Evolutionary conservation across 2,888 invertebrate genomes (phyloP).

Genomic region (Cinara cedri): DNA sequence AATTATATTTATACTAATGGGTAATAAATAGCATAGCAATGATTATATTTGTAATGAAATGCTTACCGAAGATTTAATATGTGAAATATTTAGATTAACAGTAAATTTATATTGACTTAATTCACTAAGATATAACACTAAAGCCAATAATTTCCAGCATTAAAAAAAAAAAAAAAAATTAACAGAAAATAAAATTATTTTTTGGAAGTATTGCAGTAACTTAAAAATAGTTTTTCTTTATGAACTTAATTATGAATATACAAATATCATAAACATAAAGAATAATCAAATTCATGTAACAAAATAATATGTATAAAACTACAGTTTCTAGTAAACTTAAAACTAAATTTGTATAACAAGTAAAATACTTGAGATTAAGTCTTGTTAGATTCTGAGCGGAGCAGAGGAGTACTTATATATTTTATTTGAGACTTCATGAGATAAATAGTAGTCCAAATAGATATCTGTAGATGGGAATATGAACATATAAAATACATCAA

Average conservation of each 20-base stretch:
- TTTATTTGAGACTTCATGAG: no score
- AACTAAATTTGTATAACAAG: no score
- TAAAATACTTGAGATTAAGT: no score
- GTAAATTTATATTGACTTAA: background rate
- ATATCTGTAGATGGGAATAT: background rate
- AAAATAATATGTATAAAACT: no score
- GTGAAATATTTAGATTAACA: background rate
- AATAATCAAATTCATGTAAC: no score
- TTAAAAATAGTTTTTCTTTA: background rate
- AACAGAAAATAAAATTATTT: slow-evolving; percentile 12
- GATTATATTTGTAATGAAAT: slow-evolving; percentile 21
- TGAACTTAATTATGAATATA: background rate
- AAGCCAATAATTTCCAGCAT: slow-evolving; percentile 8
- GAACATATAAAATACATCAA: background rate
- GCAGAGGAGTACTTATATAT: no score
- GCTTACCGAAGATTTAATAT: slow-evolving; percentile 15
- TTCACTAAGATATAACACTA: background rate
- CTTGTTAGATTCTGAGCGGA: no score
- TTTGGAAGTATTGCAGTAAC: background rate
- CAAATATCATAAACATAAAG: no score
- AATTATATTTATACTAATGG: slow-evolving; percentile 22
- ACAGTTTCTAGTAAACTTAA: no score
- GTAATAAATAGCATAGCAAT: slow-evolving; percentile 11
- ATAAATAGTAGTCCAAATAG: background rate
- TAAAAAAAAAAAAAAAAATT: slow-evolving; percentile 20